Evolutionary conservation across 2,888 invertebrate species (phyloP).

Genomic region (Patella ulyssiponensis): DNA sequence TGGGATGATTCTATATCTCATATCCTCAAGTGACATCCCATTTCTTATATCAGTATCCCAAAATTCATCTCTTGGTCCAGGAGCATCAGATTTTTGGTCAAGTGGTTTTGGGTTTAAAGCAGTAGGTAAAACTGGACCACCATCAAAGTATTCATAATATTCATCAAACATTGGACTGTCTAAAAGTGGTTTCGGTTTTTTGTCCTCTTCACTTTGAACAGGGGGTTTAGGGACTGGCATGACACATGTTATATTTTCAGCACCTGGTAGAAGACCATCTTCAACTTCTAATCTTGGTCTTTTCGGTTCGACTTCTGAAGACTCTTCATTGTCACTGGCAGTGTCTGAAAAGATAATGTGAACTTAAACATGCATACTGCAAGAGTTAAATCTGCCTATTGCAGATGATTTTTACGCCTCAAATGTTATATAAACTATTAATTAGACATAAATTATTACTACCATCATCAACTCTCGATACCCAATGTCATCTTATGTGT

Average conservation of each 20-base stretch:
- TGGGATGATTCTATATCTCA: background rate
- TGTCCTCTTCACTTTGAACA: background rate
- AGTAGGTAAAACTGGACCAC: background rate
- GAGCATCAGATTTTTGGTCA: background rate
- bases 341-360: no score
- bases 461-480: no score
- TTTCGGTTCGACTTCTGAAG: background rate
- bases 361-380: no score
- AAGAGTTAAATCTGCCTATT: no score
- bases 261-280: background rate
- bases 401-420: no score
- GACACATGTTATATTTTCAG: background rate
- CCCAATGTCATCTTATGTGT: no score
- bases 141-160: slow-evolving; percentile 6
- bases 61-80: background rate
- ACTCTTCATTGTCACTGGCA: background rate
- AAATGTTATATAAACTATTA: no score
- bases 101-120: background rate
- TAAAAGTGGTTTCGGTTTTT: background rate
- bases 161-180: background rate
- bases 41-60: background rate
- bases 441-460: no score
- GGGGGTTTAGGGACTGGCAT: background rate
- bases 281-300: background rate
- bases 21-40: background rate